Evolutionary conservation across 2,797 vertebrate genomes (phyloP), one percentile per base, ranked within the genome.

Genomic region (Paratrypauchen microcephalus): DNA sequence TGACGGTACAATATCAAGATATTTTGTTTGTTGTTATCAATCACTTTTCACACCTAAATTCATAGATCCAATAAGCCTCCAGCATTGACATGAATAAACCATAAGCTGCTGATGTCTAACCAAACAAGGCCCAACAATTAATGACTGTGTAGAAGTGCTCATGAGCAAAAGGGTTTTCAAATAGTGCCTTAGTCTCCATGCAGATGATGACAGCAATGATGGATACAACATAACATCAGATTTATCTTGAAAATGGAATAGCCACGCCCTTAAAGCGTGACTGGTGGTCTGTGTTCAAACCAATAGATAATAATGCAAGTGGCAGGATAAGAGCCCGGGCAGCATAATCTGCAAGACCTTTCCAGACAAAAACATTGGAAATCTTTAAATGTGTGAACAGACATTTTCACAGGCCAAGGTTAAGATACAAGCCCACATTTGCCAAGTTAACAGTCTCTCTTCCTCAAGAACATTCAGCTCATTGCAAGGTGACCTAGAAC

Each of bases 171-270:
- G 94, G 87, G 87, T 93, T 95, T 95, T 93, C 91, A 95, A 96
- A 95, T 95, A 94, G 93, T 93, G 90, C 90, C 41, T 45, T 45
- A 16, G 41, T 45, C 4, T 91, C 88, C 87, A 84, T 91, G 93
- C 93, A 92, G 90, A 90, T 92, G 90, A 89, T 94, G 95, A 95
- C 95, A 95, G 91, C 78, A 72, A 89, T 96, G 95, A 96, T 96
- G 94, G 94, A 97, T 97, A 93, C 93, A 91, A 94, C 92, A 92
- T 87, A 92, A 91, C 90, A 93, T 92, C 88, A 94, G 94, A 96
- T 96, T 95, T 95, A 95, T 96, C 95, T 96, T 95, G 92, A 93
- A 96, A 95, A 96, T 95, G 90, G 92, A 95, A 95, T 95, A 96
- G 96, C 95, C 96, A 96, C 93, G 91, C 86, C 92, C 88, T 93